Conservation (phyloP, 2,113 vertebrate species). For the Pterophyllum scalare region DNA sequence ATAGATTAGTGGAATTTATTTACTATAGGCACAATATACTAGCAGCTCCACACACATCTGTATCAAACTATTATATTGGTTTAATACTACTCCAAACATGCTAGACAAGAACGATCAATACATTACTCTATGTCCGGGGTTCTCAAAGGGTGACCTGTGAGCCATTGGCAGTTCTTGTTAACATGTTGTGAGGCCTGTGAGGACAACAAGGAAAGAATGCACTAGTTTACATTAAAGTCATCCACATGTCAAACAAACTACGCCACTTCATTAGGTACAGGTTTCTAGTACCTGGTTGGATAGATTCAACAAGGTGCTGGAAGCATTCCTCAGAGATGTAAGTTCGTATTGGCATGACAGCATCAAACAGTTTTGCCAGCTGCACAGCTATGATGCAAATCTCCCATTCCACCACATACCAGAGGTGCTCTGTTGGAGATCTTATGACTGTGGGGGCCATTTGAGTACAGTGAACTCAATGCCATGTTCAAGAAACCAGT, state of each 20-base stretch:
- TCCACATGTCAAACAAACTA: not conserved
- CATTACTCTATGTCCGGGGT: not conserved
- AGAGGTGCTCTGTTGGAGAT: no score
- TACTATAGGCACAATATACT: slow-evolving; percentile 45
- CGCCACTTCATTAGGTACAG: not conserved
- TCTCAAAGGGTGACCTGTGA: not conserved
- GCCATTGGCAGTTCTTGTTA: not conserved
- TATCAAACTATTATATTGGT: not conserved
- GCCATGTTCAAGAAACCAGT: no score
- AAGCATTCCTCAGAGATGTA: not conserved
- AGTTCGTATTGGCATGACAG: no score
- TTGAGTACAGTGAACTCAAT: no score
- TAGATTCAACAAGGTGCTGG: not conserved
- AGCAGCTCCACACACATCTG: slow-evolving; percentile 19
- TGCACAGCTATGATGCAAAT: no score
- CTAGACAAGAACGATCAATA: slow-evolving; percentile 5
- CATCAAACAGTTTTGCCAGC: no score
- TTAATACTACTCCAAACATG: slow-evolving; percentile 20
- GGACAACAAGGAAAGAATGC: not conserved
- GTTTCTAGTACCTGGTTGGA: not conserved
- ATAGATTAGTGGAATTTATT: not conserved
- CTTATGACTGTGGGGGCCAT: no score
- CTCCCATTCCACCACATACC: no score
- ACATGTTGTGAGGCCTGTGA: not conserved
- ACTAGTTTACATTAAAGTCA: not conserved